These are phyloP conservation scores for Amphilophus citrinellus DNA, from an alignment of 2,113 vertebrate species.

Conservation along the genomic window DNA sequence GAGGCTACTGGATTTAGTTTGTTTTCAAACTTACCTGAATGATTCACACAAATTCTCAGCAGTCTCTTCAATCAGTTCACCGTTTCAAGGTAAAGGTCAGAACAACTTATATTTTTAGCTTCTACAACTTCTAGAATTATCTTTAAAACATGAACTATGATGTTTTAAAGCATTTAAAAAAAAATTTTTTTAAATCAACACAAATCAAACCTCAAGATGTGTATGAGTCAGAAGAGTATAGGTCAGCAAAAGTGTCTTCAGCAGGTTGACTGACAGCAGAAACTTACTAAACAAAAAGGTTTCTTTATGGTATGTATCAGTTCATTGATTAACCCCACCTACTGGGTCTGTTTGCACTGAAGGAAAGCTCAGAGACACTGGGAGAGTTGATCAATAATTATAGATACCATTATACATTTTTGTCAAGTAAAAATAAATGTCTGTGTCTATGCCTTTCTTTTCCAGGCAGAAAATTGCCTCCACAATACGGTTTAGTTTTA, in stretches of 20 bases:
- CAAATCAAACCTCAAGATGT: background rate
- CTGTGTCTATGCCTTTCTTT: background rate
- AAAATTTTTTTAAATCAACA: background rate
- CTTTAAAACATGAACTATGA: background rate
- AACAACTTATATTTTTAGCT: background rate
- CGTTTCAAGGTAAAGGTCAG: background rate
- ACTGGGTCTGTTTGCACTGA: background rate
- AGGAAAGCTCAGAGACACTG: background rate
- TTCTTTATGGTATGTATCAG: background rate
- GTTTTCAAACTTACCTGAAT: background rate
- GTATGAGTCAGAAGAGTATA: background rate
- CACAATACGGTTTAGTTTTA: background rate
- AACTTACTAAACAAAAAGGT: background rate
- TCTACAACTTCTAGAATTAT: background rate
- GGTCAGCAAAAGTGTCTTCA: background rate
- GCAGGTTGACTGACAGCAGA: background rate
- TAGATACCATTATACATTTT: background rate
- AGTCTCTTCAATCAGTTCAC: background rate
- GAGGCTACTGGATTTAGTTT: too few relatives aligned
- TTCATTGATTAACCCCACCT: background rate
- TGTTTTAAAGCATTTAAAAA: background rate
- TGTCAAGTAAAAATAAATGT: background rate
- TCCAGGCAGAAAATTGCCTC: slow-evolving; percentile 7
- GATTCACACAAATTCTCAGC: background rate
- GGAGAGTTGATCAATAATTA: background rate